Evolutionary conservation across 1,140 invertebrate species (phyloP), one percentile per base, ranked within the genome.

Genomic region (Liolophura sinensis): DNA sequence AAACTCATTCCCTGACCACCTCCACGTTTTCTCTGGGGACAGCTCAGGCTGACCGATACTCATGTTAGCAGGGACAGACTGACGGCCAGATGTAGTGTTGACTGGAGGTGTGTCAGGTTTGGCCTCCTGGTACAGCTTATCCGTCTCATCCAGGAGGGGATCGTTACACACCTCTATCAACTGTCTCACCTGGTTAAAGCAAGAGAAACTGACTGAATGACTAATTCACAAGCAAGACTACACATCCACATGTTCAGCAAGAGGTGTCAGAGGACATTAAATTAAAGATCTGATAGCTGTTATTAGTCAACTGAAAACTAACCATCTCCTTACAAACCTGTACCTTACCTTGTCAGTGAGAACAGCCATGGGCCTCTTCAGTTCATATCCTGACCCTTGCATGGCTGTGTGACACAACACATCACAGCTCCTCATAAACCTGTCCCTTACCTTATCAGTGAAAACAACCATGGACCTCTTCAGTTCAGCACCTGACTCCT

Each of bases 121-220:
- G 24, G 69, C 72, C 18, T 62, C 60, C 65, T 70, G 27, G 54
- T 76, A 73, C 12, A 61, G 31, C 20, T 73, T 71, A 12, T 75
- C 73, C 7, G 73, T 68, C 18, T 69, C 68, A 47, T 76, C 67
- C 18, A 82, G 64, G 25, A 81, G 56, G 14, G 71, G 70, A 58
- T 70, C 76, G 51, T 75, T 74, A 74, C 79, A 79, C 14, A 77
- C 55, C 18, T 68, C 60, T n/a, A 75, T 72, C n/a, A 81, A 59
- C 31, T 91, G 91, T 67, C 90, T 87, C 0, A 92, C 92, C 86
- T 88, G 74, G 27, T 78, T 73, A 64, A 48, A 49, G 18, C 22
- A 24, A 65, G 18, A 20, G 50, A 59, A 59, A 18, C 11, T 46
- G 1, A 64, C 9, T n/a, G 22, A 50, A 20, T 61, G 12, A n/a